phyloP scores from a whole-genome alignment of 92 coral and sea anemone species.

The Isaurus tuberculatus region DNA sequence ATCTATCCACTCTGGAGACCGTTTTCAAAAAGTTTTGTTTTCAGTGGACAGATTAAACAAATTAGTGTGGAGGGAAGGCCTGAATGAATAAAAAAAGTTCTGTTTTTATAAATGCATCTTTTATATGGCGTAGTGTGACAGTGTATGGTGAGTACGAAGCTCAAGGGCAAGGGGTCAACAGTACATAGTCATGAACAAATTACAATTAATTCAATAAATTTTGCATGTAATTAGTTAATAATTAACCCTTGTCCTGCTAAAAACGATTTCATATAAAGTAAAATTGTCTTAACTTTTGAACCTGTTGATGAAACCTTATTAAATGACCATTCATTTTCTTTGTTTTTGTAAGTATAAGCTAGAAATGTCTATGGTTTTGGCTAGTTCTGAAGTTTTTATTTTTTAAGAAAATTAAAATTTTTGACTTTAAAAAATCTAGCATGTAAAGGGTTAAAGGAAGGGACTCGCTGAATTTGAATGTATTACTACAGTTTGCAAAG shows the following conservation, averaged over 20 bases:
- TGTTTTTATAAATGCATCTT: not conserved
- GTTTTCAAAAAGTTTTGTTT: too few species aligned
- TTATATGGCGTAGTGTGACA: not conserved
- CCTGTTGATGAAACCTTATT: too few species aligned
- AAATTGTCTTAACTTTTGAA: too few species aligned
- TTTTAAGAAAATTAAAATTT: not conserved
- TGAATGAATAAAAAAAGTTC: not conserved
- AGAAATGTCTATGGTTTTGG: too few species aligned
- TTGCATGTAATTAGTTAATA: conserved; percentile 1
- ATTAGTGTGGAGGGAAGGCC: not conserved
- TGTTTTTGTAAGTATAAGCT: too few species aligned
- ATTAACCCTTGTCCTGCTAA: too few species aligned
- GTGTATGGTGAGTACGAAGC: conserved; percentile 1
- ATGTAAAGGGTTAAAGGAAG: not conserved
- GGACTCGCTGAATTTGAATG: conserved; percentile 2
- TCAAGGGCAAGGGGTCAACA: conserved; percentile 7
- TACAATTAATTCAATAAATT: conserved; percentile 1
- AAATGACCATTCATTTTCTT: too few species aligned
- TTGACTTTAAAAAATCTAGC: not conserved
- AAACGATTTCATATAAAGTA: too few species aligned
- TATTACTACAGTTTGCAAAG: conserved; percentile 6
- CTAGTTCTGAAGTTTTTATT: too few species aligned
- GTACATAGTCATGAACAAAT: not conserved
- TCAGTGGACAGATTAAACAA: conserved; percentile 4
- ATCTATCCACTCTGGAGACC: not conserved